Conservation (phyloP, 2,113 vertebrate species). For the Petaurus breviceps region DNA sequence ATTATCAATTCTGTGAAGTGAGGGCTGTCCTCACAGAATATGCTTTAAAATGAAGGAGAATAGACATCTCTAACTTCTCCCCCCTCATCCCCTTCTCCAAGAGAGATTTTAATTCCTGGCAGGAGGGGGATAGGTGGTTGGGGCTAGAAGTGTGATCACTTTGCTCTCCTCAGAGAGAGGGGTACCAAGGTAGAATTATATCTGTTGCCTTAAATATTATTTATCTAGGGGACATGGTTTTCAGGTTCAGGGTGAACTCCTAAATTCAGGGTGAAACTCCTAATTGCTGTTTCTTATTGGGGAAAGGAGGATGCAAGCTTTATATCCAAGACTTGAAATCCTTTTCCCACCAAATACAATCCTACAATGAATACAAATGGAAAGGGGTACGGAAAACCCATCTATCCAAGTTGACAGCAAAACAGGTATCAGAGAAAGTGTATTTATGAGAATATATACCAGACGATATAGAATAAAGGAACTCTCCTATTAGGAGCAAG, state of each 20-base stretch:
- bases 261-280: no score
- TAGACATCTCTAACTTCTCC: neutral
- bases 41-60: neutral
- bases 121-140: neutral
- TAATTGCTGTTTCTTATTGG: neutral
- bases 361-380: neutral
- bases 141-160: neutral
- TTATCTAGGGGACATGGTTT: neutral
- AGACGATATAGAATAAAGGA: neutral
- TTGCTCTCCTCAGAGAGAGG: neutral
- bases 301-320: neutral
- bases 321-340: neutral
- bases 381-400: neutral
- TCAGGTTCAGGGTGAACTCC: neutral
- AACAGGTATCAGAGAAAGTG: neutral
- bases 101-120: neutral
- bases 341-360: neutral
- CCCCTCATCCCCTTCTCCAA: neutral
- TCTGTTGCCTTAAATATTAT: neutral
- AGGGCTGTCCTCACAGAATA: neutral
- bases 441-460: neutral
- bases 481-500: neutral
- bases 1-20: neutral
- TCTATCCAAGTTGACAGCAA: neutral
- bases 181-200: neutral